These are phyloP conservation scores for Accipiter virgatus DNA, from an alignment of 2,113 vertebrate genomes.

Conservation along the genomic window DNA sequence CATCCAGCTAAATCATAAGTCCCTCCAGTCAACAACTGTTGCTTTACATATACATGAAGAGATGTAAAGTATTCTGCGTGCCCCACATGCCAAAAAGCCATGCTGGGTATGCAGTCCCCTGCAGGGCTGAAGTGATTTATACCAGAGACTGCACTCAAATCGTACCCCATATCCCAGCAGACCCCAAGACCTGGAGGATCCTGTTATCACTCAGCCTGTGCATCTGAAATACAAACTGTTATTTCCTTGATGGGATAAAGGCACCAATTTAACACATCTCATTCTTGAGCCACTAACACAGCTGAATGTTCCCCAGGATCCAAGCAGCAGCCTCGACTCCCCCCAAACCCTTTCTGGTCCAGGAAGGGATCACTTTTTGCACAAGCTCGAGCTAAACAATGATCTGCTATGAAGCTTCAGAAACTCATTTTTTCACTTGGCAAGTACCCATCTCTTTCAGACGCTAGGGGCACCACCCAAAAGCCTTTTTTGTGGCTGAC, in stretches of 20 bases:
- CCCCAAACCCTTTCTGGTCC: not conserved
- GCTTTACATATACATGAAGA: fast-evolving
- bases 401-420: not conserved
- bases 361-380: not conserved
- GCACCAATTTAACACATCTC: fast-evolving
- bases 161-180: fast-evolving
- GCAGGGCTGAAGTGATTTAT: not conserved
- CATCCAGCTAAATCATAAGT: not conserved
- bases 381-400: not conserved
- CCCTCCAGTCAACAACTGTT: not conserved
- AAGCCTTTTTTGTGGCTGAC: not conserved
- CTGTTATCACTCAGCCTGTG: not conserved
- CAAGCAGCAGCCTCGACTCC: not conserved
- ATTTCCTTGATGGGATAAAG: not conserved
- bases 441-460: not conserved
- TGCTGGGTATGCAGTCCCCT: not conserved
- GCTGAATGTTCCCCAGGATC: not conserved
- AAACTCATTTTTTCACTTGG: not conserved
- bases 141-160: no score
- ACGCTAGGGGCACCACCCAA: not conserved
- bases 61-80: fast-evolving
- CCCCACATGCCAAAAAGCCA: not conserved
- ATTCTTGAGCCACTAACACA: not conserved
- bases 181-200: not conserved
- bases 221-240: not conserved